These are phyloP conservation scores for Ptychoptera albimana DNA, from an alignment of 2,888 invertebrate genomes.

Conservation along the genomic window DNA sequence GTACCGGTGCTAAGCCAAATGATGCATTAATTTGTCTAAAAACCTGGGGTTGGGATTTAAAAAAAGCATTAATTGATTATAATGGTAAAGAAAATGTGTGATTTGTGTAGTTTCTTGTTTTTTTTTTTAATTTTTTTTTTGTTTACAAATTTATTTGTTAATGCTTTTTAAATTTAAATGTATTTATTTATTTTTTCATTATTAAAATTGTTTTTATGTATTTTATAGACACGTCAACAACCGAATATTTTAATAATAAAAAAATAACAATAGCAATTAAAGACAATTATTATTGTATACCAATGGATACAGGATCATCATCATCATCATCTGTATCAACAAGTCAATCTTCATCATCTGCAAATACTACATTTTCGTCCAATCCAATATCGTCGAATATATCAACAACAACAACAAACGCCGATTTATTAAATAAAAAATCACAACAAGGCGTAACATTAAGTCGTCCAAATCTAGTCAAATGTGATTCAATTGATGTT, in stretches of 20 bases:
- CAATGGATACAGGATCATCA: too few species aligned
- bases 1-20: conserved; percentile 12
- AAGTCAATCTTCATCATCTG: too few species aligned
- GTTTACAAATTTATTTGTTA: neutral
- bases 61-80: conserved; percentile 15
- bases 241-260: conserved; percentile 10
- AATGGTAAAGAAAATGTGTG: conserved; percentile 11
- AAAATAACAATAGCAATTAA: conserved; percentile 1
- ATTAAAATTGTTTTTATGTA: conserved; percentile 1
- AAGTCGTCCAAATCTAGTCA: conserved; percentile 5
- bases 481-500: conserved; percentile 12
- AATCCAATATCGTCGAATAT: too few species aligned
- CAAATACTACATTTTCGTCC: too few species aligned
- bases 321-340: too few species aligned
- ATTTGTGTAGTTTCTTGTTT: neutral
- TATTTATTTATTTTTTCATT: too few species aligned
- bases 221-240: conserved; percentile 12
- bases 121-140: neutral
- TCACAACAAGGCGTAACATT: neutral
- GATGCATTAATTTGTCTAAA: conserved; percentile 14
- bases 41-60: conserved; percentile 14
- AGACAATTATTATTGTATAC: neutral
- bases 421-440: conserved; percentile 1
- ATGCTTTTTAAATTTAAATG: conserved; percentile 1
- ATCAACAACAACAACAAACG: neutral